phyloP scores from a whole-genome alignment of 2,888 invertebrate genomes.

The Drosophila aldrichi region DNA sequence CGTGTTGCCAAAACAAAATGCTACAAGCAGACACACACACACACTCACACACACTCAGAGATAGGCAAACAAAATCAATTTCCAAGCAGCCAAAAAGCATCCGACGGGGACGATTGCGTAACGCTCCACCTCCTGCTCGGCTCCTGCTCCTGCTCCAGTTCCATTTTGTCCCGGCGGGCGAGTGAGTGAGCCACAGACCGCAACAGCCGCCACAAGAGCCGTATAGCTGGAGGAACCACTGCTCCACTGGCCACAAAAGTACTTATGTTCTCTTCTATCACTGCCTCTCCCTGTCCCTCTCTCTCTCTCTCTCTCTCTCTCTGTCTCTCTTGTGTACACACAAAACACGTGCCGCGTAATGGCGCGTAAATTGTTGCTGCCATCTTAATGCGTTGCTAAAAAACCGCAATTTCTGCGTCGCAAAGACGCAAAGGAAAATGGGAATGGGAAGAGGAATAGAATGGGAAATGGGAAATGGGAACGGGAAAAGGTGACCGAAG shows the following conservation, averaged over 20 bases:
- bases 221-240: neutral
- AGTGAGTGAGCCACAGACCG: constrained; percentile 10
- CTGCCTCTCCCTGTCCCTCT: neutral
- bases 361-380: constrained; percentile 80
- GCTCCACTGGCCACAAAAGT: constrained; percentile 21
- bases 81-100: constrained; percentile 48
- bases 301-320: neutral
- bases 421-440: constrained; percentile 20
- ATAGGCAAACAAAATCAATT: constrained; percentile 58
- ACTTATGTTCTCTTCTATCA: constrained; percentile 25
- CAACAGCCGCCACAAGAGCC: constrained; percentile 23
- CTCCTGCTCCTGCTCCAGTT: too few relatives aligned
- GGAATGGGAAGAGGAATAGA: neutral
- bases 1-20: constrained; percentile 74
- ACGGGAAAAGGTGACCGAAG: constrained; percentile 6
- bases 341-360: constrained; percentile 60
- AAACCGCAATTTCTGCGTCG: constrained; percentile 67
- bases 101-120: constrained; percentile 48
- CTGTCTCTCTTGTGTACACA: neutral
- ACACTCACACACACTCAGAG: constrained; percentile 10
- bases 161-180: neutral
- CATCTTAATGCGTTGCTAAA: constrained; percentile 74
- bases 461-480: neutral
- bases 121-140: constrained; percentile 17
- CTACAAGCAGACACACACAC: constrained; percentile 24